Base-by-base conservation (phyloP, 2,113 vertebrate species). In the Pelmatolapia mariae region DNA sequence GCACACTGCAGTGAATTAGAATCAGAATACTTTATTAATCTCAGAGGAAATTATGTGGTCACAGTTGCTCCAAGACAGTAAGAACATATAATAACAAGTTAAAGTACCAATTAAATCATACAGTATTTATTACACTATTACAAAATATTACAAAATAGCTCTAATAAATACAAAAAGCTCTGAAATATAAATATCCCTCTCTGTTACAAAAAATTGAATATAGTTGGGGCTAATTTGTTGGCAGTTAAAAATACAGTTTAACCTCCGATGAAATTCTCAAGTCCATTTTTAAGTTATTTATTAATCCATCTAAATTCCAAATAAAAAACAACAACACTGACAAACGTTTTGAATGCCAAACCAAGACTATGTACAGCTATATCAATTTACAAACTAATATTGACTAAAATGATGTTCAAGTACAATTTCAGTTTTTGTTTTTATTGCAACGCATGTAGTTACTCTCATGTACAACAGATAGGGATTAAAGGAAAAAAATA, bases 11-110 rank as follows among this genome's bases (percentile, higher is more conserved):
- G 1, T 6, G 16, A 61, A 33, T 61, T 61, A 61, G 57, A 61
- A 61, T 33, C 16, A 19, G 29, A 61, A 61, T 61, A 61, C 29
- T 61, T 61, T 18, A 61, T 61, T 61, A 31, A 61, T 61, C 57
- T 61, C 16, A 31, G 57, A 10, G 29, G 29, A 61, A 33, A 33
- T 61, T 33, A 61, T 61, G 57, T 61, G 59, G 29, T 63, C 59
- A 19, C 16, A 33, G 29, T 63, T 63, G 16, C 59, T 33, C 9
- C 9, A 33, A 63, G 29, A 19, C 0, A 63, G 5, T 33, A 33
- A 61, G 16, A 33, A 33, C 29, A 63, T 19, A 63, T 33, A 33
- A 19, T 61, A 61, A 61, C 26, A 18, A 2, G 56, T 59, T 59
- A 59, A 59, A 59, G 15, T 61, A 61, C 15, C 16, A 61, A 61